Evolutionary conservation across 1,140 invertebrate species (phyloP), one percentile per base, ranked within the genome.

Genomic region (Gyrodactylus salaris): DNA sequence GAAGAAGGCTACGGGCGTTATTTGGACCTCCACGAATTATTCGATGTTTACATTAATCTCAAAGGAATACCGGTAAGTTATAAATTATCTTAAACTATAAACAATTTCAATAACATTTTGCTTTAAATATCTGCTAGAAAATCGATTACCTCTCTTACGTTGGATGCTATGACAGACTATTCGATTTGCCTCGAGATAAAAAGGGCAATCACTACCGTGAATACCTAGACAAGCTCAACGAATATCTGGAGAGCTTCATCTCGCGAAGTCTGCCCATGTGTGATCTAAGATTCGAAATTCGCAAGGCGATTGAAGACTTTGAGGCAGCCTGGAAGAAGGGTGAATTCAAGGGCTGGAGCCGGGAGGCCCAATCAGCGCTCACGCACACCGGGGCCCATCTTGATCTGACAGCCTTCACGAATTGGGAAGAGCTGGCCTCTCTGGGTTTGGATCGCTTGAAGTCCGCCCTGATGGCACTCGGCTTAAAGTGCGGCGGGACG

Each of bases 1-100:
- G 95, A 99, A 82, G 95, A 99, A 83, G 93, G 94, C 20, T 98
- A 96, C 83, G 95, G 95, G 20, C 92, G 92, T 80, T 99, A 93
- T 82, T 83, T 99, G 25, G 95, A 99, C 84, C 84, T 99, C n/a
- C 91, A 98, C 80, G 88, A 92, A 80, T 90, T 90, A 78, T 96
- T 91, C 81, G 89, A 91, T 77, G 89, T 88, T 77, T 99, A 88
- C 78, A 86, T 97, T 1, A 98, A 99, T 80, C 83, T 99, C 20
- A 96, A 98, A 82, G 92, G 91, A 26, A 87, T 96, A 75, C 89
- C 93, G 82, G 87, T 87, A 82, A 81, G 77, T 75, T 2, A 24
- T 74, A 34, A 16, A 1, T 22, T 1, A 73, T 1, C 20, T 27
- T n/a, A 27, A 20, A 71, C 72, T 72, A 25, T 74, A 26, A 25